Evolutionary conservation across 2,113 vertebrate species (phyloP).

Genomic region (Bos javanicus): DNA sequence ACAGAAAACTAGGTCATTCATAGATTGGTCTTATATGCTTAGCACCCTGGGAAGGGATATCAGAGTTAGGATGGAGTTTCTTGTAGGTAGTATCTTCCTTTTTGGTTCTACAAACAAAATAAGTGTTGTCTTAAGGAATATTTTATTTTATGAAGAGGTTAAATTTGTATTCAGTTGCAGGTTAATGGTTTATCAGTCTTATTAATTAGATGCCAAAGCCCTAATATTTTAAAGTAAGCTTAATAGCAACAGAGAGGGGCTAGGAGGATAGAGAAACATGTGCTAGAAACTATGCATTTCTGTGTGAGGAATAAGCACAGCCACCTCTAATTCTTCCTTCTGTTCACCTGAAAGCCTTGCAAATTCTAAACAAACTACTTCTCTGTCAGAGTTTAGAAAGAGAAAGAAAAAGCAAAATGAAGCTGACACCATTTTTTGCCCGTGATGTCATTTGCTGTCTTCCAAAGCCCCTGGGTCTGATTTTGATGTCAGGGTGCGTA

Average conservation of each 20-base stretch:
- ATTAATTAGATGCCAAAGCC: background rate
- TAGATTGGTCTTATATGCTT: background rate
- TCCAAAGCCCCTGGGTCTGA: slow-evolving; percentile 51
- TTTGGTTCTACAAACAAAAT: background rate
- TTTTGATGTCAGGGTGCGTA: slow-evolving; percentile 64
- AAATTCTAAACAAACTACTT: slow-evolving; percentile 50
- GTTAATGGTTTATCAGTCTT: background rate
- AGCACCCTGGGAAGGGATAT: background rate
- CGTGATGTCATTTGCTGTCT: slow-evolving; percentile 68
- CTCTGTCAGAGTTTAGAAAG: slow-evolving; percentile 59
- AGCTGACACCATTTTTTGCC: slow-evolving; percentile 67
- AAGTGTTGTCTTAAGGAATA: background rate
- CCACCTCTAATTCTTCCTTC: slow-evolving; percentile 28
- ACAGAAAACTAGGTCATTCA: background rate
- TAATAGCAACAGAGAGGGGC: background rate
- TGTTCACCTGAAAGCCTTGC: slow-evolving; percentile 34
- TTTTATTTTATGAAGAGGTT: background rate
- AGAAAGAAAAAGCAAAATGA: slow-evolving; percentile 52
- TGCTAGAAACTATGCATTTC: background rate
- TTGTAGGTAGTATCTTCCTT: background rate
- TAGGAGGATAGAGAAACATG: background rate
- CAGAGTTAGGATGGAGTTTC: background rate
- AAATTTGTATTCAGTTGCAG: background rate
- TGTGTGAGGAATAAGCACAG: background rate
- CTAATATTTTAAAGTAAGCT: slow-evolving; percentile 7